These are phyloP conservation scores for Orthochromis malagaraziensis DNA, from an alignment of 2,113 vertebrate species.

Conservation along the genomic window DNA sequence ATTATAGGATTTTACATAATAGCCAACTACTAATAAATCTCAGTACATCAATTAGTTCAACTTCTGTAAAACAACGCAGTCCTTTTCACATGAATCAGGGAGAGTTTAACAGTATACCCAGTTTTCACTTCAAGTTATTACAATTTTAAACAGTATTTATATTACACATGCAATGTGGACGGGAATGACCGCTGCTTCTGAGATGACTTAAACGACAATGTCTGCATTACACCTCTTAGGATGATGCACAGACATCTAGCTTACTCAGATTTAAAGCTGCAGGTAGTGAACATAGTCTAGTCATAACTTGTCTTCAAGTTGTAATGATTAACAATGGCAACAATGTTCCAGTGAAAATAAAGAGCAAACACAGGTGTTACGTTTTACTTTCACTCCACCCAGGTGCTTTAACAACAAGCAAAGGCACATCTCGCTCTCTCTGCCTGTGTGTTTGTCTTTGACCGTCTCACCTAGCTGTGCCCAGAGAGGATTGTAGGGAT, in stretches of 20 bases:
- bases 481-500: slow-evolving; percentile 98
- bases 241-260: background rate
- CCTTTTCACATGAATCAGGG: background rate
- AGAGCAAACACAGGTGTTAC: background rate
- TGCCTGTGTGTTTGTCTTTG: background rate
- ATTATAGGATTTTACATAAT: background rate
- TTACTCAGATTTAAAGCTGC: background rate
- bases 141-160: background rate
- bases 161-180: background rate
- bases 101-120: background rate
- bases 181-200: background rate
- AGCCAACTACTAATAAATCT: background rate
- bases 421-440: background rate
- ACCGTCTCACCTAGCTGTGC: slow-evolving; percentile 85
- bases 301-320: background rate
- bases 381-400: background rate
- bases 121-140: background rate
- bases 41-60: background rate
- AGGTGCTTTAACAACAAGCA: background rate
- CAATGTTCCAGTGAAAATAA: background rate
- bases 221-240: background rate
- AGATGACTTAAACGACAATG: background rate
- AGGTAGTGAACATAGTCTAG: background rate
- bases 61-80: background rate
- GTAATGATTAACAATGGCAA: background rate